A percentile compares a stretch with the other conserved stretches of the same genome.
Evolutionary conservation across 2,113 vertebrate species (phyloP).

Genomic region (Saimiri boliviensis): DNA sequence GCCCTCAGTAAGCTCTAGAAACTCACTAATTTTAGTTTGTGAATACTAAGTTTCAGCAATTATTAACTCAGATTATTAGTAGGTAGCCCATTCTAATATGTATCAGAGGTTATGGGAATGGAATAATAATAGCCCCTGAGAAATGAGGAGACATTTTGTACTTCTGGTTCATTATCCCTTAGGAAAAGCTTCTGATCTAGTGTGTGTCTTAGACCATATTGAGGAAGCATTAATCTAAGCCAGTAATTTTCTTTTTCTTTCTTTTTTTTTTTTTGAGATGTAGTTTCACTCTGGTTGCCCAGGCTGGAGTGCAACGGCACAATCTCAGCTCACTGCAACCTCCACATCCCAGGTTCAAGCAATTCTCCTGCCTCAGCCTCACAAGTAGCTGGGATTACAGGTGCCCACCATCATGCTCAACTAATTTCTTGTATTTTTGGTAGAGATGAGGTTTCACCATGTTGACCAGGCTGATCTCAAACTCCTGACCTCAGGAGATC

Average conservation of each 20-base stretch:
- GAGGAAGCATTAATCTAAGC: not conserved
- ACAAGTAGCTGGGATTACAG: too few relatives aligned
- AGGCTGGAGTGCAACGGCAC: too few relatives aligned
- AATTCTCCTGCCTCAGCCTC: too few relatives aligned
- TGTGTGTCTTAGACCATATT: not conserved
- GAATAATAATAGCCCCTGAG: not conserved
- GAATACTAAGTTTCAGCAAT: slow-evolving; percentile 16
- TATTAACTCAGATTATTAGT: not conserved
- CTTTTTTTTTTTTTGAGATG: too few relatives aligned
- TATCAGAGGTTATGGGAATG: not conserved
- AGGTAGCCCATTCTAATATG: not conserved
- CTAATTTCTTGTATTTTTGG: too few relatives aligned
- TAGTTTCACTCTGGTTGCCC: too few relatives aligned
- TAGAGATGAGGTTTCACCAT: too few relatives aligned
- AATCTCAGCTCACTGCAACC: too few relatives aligned
- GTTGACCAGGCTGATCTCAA: too few relatives aligned
- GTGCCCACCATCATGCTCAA: too few relatives aligned
- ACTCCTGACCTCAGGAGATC: too few relatives aligned
- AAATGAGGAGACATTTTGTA: not conserved
- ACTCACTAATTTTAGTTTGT: not conserved
- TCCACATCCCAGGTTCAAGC: too few relatives aligned
- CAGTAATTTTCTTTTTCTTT: not conserved
- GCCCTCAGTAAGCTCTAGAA: not conserved
- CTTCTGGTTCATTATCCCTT: not conserved
- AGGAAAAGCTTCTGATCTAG: not conserved